A percentile compares a stretch with the other conserved stretches of the same genome.
phyloP scores from a whole-genome alignment of 2,888 invertebrate genomes.

The Lymantria dispar region DNA sequence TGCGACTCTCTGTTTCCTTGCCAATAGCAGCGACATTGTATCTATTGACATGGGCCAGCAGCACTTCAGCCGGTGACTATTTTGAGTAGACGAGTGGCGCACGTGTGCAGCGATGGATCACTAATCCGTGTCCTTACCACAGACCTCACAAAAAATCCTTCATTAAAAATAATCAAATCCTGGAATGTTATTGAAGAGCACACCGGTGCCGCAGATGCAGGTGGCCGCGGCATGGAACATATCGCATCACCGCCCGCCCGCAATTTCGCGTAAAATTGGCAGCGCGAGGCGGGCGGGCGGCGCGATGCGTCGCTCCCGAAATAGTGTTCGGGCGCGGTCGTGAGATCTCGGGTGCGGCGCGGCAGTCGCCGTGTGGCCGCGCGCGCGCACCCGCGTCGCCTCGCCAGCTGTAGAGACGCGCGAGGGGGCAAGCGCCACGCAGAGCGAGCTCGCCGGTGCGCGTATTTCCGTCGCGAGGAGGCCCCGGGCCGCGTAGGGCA shows the following conservation, averaged over 20 bases:
- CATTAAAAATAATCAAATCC: constrained; percentile 52
- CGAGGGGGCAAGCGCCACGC: constrained; percentile 43
- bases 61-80: constrained; percentile 66
- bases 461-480: constrained; percentile 70
- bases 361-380: constrained; percentile 80
- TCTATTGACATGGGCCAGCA: constrained; percentile 73
- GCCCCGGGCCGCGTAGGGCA: constrained; percentile 59
- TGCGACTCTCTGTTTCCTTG: constrained; percentile 79
- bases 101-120: constrained; percentile 44
- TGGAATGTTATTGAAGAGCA: constrained; percentile 41
- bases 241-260: constrained; percentile 82
- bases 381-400: constrained; percentile 79
- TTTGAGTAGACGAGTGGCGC: constrained; percentile 57
- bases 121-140: constrained; percentile 29
- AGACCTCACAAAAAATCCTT: constrained; percentile 35
- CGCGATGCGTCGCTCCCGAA: constrained; percentile 79
- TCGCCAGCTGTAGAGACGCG: constrained; percentile 60
- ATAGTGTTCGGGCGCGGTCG: constrained; percentile 81
- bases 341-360: constrained; percentile 72
- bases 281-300: constrained; percentile 76
- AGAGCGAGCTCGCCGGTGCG: constrained; percentile 55
- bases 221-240: constrained; percentile 65
- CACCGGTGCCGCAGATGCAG: constrained; percentile 52
- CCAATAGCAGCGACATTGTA: constrained; percentile 81
- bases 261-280: constrained; percentile 83